Conservation (phyloP, 2,797 vertebrate species). For the Valencia hispanica region DNA sequence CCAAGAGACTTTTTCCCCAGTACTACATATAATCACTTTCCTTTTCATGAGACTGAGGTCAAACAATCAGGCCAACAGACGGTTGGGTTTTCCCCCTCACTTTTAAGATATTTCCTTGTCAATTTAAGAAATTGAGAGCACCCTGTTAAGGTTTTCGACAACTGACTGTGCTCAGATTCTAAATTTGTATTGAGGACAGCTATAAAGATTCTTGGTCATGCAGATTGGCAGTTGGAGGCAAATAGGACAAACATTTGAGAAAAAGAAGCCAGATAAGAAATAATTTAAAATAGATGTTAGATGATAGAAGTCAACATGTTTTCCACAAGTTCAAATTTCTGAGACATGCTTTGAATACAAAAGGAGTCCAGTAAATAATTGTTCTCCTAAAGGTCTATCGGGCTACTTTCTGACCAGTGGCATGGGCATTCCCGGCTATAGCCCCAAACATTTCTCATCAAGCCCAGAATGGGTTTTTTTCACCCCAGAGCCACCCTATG, state of each 20-base stretch:
- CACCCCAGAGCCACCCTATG: too few relatives aligned
- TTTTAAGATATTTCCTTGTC: neutral
- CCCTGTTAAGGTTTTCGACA: neutral
- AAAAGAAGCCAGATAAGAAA: neutral
- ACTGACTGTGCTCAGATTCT: neutral
- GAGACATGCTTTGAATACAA: neutral
- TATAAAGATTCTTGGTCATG: neutral
- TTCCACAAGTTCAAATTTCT: neutral
- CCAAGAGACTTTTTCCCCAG: conserved; percentile 30
- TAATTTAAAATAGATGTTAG: neutral
- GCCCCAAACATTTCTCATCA: too few relatives aligned
- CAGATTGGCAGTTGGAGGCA: conserved; percentile 14
- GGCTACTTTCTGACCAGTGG: neutral
- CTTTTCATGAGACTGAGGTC: conserved; percentile 34
- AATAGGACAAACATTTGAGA: conserved; percentile 2
- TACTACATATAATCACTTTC: conserved; percentile 42
- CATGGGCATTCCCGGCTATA: too few relatives aligned
- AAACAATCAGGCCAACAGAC: conserved; percentile 12
- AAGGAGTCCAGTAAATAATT: neutral
- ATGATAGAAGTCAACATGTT: neutral
- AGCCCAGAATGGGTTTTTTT: too few relatives aligned
- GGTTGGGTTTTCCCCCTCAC: neutral
- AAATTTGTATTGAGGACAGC: conserved; percentile 1
- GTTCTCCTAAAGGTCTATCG: neutral
- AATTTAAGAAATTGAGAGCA: conserved; percentile 7